Evolutionary conservation across 2,113 vertebrate genomes (phyloP).

Genomic region (Danio rerio): GRCz12tu NC_133190.1:24167501-24168000

Average conservation of each 20-base stretch:
- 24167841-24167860: neutral
- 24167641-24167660: slow-evolving; percentile 70
- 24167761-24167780: neutral
- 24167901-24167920: slow-evolving; percentile 6
- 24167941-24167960: neutral
- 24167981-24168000: neutral
- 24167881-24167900: neutral
- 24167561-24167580: slow-evolving; percentile 59
- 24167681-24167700: slow-evolving; percentile 46
- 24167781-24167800: neutral
- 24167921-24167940: neutral
- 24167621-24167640: slow-evolving; percentile 83
- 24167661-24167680: slow-evolving; percentile 66
- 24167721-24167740: neutral
- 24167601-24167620: slow-evolving; percentile 78
- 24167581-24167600: slow-evolving; percentile 78
- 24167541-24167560: slow-evolving; percentile 46
- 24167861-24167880: neutral
- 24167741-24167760: no score
- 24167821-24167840: slow-evolving; percentile 1
- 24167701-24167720: neutral
- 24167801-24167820: neutral
- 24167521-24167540: slow-evolving; percentile 45
- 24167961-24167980: neutral
- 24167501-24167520: neutral